These are phyloP conservation scores for Sialis fuliginosa DNA, from an alignment of 2,888 invertebrate genomes.

Conservation along the genomic window DNA sequence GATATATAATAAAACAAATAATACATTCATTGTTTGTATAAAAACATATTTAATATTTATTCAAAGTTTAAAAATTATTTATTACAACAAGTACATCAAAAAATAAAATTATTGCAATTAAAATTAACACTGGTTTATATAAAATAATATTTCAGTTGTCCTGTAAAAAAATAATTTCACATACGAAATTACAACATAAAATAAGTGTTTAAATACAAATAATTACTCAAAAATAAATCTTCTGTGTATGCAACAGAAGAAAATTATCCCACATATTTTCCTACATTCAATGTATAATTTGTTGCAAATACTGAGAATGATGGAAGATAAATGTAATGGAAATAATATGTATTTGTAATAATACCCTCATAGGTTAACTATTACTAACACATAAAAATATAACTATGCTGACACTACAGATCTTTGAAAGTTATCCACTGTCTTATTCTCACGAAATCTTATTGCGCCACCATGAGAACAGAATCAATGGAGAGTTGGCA, in stretches of 20 bases:
- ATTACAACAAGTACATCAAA: too few relatives aligned
- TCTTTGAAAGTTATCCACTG: background rate
- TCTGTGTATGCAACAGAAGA: too few relatives aligned
- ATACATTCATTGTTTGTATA: too few relatives aligned
- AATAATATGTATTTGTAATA: background rate
- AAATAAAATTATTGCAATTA: too few relatives aligned
- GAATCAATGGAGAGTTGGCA: slow-evolving; percentile 29
- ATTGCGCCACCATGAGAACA: slow-evolving; percentile 45
- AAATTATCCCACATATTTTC: background rate
- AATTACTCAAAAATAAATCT: too few relatives aligned
- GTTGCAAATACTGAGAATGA: background rate
- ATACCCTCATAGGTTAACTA: background rate
- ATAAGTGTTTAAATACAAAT: background rate
- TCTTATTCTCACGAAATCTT: slow-evolving; percentile 39
- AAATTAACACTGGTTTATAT: too few relatives aligned
- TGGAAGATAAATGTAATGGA: background rate
- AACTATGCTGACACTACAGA: background rate
- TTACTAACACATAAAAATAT: background rate
- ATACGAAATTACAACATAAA: background rate
- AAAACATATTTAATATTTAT: too few relatives aligned
- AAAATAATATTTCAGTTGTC: too few relatives aligned
- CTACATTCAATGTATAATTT: background rate
- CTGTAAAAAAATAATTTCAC: background rate
- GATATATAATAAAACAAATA: too few relatives aligned
- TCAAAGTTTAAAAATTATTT: too few relatives aligned